phyloP scores from a whole-genome alignment of 2,113 vertebrate species.

The Natator depressus region DNA sequence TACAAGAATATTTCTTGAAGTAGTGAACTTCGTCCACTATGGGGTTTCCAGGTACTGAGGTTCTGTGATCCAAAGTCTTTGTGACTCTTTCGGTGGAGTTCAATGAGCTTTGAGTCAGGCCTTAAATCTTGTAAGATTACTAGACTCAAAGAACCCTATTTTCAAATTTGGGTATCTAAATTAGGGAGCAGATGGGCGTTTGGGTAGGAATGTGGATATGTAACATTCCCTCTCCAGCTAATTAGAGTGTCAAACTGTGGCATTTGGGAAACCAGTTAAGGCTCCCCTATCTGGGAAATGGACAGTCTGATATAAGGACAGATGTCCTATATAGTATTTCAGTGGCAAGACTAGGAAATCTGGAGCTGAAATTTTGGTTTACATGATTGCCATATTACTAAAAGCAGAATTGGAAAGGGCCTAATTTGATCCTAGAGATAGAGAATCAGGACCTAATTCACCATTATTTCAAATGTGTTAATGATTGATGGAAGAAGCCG shows the following conservation, averaged over 20 bases:
- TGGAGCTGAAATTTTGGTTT: not conserved
- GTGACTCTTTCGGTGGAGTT: not conserved
- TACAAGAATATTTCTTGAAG: not conserved
- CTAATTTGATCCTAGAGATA: not conserved
- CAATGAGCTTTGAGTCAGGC: not conserved
- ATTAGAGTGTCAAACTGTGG: not conserved
- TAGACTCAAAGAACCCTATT: not conserved
- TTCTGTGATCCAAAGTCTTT: not conserved
- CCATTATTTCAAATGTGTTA: not conserved
- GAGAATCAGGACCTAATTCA: not conserved
- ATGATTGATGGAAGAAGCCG: not conserved
- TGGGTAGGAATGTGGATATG: not conserved
- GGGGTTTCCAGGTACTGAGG: not conserved
- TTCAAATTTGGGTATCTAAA: not conserved
- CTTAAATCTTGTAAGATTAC: not conserved
- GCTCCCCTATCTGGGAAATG: too few relatives aligned
- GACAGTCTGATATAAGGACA: not conserved
- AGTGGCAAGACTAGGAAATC: not conserved
- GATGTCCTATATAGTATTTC: not conserved
- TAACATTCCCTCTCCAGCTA: not conserved
- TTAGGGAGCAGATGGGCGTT: not conserved
- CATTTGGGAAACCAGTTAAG: not conserved
- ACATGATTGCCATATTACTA: not conserved
- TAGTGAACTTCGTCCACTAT: not conserved
- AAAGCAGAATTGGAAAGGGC: not conserved